Conservation (phyloP, 2,113 vertebrate species). For the Chaetodon auriga region DNA sequence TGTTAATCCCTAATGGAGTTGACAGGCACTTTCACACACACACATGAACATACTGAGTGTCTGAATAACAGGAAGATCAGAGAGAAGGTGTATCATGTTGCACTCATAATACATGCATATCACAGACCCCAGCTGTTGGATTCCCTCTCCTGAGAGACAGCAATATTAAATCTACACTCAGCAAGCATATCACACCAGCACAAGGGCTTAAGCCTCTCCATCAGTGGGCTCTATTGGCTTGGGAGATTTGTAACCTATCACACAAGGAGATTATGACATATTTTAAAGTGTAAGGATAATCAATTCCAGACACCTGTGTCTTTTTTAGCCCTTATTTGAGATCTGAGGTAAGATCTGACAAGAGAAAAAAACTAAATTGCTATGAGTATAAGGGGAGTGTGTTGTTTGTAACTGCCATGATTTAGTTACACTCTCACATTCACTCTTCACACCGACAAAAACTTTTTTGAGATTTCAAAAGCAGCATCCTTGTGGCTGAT, state of each 20-base stretch:
- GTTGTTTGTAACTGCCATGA: conserved; percentile 67
- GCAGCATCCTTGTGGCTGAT: conserved; percentile 33
- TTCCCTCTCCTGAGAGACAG: conserved; percentile 93
- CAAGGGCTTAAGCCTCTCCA: conserved; percentile 85
- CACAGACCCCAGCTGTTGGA: conserved; percentile 95
- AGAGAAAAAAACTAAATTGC: conserved; percentile 46
- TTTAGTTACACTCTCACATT: conserved; percentile 67
- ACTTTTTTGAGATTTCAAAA: conserved; percentile 38
- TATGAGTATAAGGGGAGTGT: conserved; percentile 62
- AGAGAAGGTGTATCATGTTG: conserved; percentile 96
- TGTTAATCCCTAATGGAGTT: conserved; percentile 84
- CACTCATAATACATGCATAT: conserved; percentile 95
- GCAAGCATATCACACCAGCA: conserved; percentile 90
- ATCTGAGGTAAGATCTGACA: conserved; percentile 59
- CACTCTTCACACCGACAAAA: conserved; percentile 60
- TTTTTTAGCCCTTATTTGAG: conserved; percentile 68
- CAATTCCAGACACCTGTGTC: conserved; percentile 92
- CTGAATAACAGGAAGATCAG: conserved; percentile 93
- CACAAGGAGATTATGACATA: conserved; percentile 90
- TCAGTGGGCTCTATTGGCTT: conserved; percentile 81
- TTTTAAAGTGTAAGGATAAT: conserved; percentile 90
- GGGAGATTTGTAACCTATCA: conserved; percentile 93
- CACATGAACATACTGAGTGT: conserved; percentile 88
- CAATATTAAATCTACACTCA: conserved; percentile 95
- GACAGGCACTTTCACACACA: conserved; percentile 84